phyloP scores from a whole-genome alignment of 37 sponge, comb jelly and placozoan species.

The Dysidea cf. avara region DNA sequence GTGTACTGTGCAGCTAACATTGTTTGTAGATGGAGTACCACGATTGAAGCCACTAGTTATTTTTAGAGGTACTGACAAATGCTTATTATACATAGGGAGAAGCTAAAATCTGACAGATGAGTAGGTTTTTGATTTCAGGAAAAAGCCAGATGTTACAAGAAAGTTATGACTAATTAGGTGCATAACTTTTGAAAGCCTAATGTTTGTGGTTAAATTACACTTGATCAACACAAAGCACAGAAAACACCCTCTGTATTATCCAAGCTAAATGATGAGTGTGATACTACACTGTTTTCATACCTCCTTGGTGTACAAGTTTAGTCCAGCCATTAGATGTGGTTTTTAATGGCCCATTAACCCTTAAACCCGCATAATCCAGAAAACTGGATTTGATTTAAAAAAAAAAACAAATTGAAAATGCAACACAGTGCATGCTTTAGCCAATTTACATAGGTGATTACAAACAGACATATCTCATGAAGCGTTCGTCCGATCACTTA shows the following conservation, averaged over 20 bases:
- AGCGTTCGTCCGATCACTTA: no score
- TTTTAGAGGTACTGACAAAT: conserved; percentile 31
- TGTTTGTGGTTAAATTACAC: conserved; percentile 4
- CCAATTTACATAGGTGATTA: no score
- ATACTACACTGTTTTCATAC: conserved; percentile 33
- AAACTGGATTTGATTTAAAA: no score
- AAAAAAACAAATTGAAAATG: no score
- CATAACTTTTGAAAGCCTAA: conserved; percentile 6
- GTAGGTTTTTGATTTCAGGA: conserved; percentile 31
- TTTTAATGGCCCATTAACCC: conserved; percentile 43
- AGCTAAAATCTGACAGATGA: conserved; percentile 17
- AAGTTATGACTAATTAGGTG: conserved; percentile 26
- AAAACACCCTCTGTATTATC: conserved; percentile 8
- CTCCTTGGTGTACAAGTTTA: conserved; percentile 39
- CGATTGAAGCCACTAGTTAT: conserved; percentile 37
- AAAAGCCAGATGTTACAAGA: conserved; percentile 43
- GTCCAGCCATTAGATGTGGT: conserved; percentile 52
- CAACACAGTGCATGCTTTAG: no score
- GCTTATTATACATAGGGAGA: conserved; percentile 11
- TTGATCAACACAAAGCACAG: conserved; percentile 45
- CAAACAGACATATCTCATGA: no score
- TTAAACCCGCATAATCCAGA: no score
- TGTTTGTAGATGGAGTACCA: conserved; percentile 51
- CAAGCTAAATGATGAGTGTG: not conserved
- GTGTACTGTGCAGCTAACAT: conserved; percentile 43